Conservation (phyloP, 2,888 invertebrate species). For the Cantharis nigra region DNA sequence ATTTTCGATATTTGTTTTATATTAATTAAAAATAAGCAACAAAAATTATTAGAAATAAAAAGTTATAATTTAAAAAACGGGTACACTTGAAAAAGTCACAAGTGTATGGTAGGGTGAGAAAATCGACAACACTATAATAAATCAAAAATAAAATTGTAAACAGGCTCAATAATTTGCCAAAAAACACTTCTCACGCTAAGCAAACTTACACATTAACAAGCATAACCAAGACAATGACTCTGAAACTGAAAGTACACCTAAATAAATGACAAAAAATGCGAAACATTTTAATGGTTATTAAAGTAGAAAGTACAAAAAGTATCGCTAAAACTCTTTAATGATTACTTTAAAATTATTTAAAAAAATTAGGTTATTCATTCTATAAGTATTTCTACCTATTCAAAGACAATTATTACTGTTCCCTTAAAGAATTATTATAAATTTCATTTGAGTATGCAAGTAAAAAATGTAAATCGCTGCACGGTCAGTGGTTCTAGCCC, state of each 20-base stretch:
- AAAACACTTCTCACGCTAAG: slow-evolving; percentile 4
- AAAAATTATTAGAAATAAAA: neutral
- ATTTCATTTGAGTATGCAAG: too few relatives aligned
- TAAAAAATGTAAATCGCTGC: too few relatives aligned
- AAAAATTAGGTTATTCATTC: neutral
- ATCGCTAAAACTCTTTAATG: neutral
- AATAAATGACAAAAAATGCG: neutral
- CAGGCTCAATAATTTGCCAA: neutral
- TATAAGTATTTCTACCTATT: neutral
- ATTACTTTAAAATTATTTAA: neutral
- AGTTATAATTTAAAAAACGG: neutral
- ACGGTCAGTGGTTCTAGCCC: too few relatives aligned
- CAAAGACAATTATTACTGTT: neutral
- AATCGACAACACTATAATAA: neutral
- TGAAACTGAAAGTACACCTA: slow-evolving; percentile 42
- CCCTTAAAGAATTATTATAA: neutral
- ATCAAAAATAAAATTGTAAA: neutral
- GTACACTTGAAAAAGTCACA: neutral
- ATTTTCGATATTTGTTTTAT: neutral
- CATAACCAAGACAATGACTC: slow-evolving; percentile 51
- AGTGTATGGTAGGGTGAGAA: neutral
- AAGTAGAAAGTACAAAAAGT: neutral
- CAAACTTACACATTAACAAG: slow-evolving; percentile 40
- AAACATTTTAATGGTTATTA: neutral
- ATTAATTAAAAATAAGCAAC: neutral